Evolutionary conservation across 2,888 invertebrate genomes (phyloP), one percentile per base, ranked within the genome.

Genomic region (Cynaeus angustus): DNA sequence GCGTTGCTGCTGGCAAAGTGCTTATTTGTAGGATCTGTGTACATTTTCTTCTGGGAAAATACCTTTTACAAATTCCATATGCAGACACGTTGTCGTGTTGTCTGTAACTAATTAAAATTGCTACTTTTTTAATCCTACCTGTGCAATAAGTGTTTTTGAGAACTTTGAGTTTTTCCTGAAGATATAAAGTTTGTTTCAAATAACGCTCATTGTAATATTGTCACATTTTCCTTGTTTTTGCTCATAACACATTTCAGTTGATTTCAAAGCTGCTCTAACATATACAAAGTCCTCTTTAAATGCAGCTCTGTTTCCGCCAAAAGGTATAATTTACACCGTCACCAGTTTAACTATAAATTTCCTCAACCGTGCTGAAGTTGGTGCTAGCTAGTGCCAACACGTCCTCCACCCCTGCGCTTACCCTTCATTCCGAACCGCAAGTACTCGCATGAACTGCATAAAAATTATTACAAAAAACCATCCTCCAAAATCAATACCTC

Each of bases 351-450:
- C 52, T 53, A 56, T 66, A 66, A 66, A 66, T 65, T 55, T 14
- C 38, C 14, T n/a, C 10, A 26, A 45, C 38, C 26, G 14, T 48
- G 56, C 10, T 21, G 46, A 62, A 61, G 53, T 67, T 61, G 61
- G 68, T 68, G 48, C 68, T 55, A 68, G 68, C 56, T 68, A 68
- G 68, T 68, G 62, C 68, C 68, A 68, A 68, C 68, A 48, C 61
- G 38, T 33, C 38, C 61, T 46, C 10, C 12, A 14, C 59, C 46
- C 12, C 28, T 14, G 13, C 12, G 30, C 41, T 33, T 12, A 8
- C 55, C 55, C 56, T 33, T 50, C 13, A 38, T 50, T 50, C 48
- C 14, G 30, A 46, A 50, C 61, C 61, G 26, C 61, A 61, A 61
- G 61, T 50, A 61, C 43, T 56, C 37, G 10, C 37, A 33, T 37